phyloP scores from a whole-genome alignment of 2,888 invertebrate species.

The Brachyopa scutellaris region DNA sequence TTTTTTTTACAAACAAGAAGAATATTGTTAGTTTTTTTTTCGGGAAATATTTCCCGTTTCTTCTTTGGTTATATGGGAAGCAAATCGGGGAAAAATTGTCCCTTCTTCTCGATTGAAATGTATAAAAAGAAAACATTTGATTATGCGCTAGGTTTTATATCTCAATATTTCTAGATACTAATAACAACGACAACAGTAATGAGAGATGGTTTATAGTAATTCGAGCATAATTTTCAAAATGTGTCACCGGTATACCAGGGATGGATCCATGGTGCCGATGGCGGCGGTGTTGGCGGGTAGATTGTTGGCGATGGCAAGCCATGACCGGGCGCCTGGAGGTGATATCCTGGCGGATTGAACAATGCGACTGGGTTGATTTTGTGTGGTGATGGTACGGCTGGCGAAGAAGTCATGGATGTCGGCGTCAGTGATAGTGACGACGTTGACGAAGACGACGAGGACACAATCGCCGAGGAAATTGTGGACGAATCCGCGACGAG shows the following conservation, averaged over 20 bases:
- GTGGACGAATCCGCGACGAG: slow-evolving; percentile 34
- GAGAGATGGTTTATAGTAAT: slow-evolving; percentile 41
- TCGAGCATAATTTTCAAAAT: slow-evolving; percentile 75
- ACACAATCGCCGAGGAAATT: slow-evolving; percentile 55
- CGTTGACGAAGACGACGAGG: slow-evolving; percentile 73
- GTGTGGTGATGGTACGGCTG: slow-evolving; percentile 72
- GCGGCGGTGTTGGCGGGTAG: slow-evolving; percentile 82
- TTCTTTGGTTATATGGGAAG: no score
- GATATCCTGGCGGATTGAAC: slow-evolving; percentile 73
- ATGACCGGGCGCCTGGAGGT: slow-evolving; percentile 75
- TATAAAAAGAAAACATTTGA: slow-evolving; percentile 10
- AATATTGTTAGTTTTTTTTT: slow-evolving; percentile 2
- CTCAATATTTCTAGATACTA: slow-evolving; percentile 49
- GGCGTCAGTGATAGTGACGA: slow-evolving; percentile 73
- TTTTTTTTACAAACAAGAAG: background rate
- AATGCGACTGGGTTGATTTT: slow-evolving; percentile 72
- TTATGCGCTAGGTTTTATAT: slow-evolving; percentile 34
- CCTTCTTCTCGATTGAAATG: slow-evolving; percentile 23
- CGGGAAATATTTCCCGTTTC: no score
- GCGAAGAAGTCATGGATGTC: slow-evolving; percentile 73
- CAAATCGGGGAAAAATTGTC: background rate
- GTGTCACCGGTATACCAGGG: slow-evolving; percentile 82
- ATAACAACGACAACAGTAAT: slow-evolving; percentile 59
- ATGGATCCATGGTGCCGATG: slow-evolving; percentile 82
- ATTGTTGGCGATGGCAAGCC: slow-evolving; percentile 82